phyloP scores from a whole-genome alignment of 1,140 invertebrate genomes.

The Dolichoris vasculosae region DNA sequence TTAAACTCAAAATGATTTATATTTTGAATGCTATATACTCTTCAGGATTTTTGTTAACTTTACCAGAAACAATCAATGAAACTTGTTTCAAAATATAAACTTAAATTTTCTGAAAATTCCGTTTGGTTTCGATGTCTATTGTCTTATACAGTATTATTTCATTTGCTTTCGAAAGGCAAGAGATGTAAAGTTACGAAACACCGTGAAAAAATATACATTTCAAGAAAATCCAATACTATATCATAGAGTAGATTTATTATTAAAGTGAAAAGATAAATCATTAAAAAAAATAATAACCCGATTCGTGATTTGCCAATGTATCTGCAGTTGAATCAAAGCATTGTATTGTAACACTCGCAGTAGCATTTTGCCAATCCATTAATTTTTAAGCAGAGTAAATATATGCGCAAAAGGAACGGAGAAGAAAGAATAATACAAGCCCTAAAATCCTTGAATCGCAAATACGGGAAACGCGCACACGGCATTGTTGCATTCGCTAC shows the following conservation, averaged over 20 bases:
- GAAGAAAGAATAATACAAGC: neutral
- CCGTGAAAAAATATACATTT: neutral
- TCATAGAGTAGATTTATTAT: neutral
- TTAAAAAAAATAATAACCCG: neutral
- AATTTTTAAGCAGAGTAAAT: neutral
- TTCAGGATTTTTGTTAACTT: neutral
- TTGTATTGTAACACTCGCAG: neutral
- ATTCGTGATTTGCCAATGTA: neutral
- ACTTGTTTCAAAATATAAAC: neutral
- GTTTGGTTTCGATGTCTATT: constrained; percentile 1
- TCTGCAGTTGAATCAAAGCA: neutral
- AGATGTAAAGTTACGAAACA: neutral
- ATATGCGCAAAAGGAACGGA: neutral
- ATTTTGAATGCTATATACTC: neutral
- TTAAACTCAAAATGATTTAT: neutral
- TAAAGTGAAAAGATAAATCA: neutral
- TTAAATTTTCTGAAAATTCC: neutral
- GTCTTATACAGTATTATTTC: neutral
- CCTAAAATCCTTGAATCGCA: constrained; percentile 43
- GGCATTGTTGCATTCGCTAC: constrained; percentile 14
- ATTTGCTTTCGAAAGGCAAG: neutral
- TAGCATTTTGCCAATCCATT: neutral
- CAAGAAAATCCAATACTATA: neutral
- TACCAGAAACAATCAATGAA: neutral
- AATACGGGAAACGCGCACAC: constrained; percentile 18